Conservation (phyloP, 2,113 vertebrate genomes). For the Corythoichthys intestinalis region DNA sequence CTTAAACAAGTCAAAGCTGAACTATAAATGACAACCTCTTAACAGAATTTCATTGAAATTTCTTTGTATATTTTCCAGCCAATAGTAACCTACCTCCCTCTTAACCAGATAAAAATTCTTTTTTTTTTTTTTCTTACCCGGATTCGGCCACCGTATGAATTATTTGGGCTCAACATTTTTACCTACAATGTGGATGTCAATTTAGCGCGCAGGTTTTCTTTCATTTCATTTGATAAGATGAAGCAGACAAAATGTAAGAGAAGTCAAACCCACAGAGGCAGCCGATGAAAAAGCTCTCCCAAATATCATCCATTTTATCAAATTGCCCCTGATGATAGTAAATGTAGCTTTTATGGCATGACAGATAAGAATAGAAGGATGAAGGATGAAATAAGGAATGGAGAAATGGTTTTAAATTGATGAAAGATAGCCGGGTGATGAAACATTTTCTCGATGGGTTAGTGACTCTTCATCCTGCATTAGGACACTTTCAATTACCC, state of each 20-base stretch:
- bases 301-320: slow-evolving; percentile 41
- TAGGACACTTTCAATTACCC: slow-evolving; percentile 36
- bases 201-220: slow-evolving; percentile 40
- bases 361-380: slow-evolving; percentile 15
- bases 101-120: not conserved
- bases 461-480: slow-evolving; percentile 17
- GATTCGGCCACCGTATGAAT: not conserved
- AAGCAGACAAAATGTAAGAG: slow-evolving; percentile 44
- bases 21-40: too few relatives aligned
- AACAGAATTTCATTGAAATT: too few relatives aligned
- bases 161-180: not conserved
- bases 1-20: too few relatives aligned
- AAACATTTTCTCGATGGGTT: slow-evolving; percentile 19
- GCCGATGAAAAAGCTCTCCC: slow-evolving; percentile 23
- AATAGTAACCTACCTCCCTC: not conserved
- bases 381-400: slow-evolving; percentile 9
- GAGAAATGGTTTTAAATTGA: slow-evolving; percentile 21
- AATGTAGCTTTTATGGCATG: slow-evolving; percentile 22
- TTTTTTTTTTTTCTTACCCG: not conserved
- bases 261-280: slow-evolving; percentile 28
- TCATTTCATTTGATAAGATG: slow-evolving; percentile 49
- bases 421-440: slow-evolving; percentile 25
- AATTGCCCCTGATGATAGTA: slow-evolving; percentile 29
- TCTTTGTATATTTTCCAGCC: not conserved
- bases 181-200: slow-evolving; percentile 43